A percentile compares a stretch with the other conserved stretches of the same genome.
These are phyloP conservation scores for Chrysodeixis includens DNA, from an alignment of 2,888 invertebrate genomes.

Conservation along the genomic window DNA sequence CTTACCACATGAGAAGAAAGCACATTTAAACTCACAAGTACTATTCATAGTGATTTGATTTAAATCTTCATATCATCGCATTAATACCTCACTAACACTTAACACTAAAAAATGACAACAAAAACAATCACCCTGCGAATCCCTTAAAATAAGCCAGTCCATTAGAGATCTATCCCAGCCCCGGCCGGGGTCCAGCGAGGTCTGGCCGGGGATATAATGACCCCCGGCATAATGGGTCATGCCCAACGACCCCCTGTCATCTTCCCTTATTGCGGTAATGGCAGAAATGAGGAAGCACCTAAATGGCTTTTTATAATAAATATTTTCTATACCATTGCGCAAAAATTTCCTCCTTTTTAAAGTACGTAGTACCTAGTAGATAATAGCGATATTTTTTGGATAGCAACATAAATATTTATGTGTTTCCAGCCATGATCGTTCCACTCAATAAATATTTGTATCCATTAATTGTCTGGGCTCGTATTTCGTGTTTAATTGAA, in stretches of 20 bases:
- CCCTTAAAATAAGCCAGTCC: neutral
- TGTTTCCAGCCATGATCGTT: neutral
- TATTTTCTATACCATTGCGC: neutral
- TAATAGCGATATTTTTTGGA: too few species aligned
- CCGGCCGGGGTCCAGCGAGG: neutral
- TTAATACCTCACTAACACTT: too few species aligned
- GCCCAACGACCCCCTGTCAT: neutral
- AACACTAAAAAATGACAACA: neutral
- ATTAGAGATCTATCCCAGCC: neutral
- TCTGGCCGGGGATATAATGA: slow-evolving; percentile 4
- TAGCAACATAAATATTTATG: neutral
- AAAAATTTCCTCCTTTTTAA: neutral
- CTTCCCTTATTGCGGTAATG: slow-evolving; percentile 2
- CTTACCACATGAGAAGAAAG: too few species aligned
- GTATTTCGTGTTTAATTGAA: neutral
- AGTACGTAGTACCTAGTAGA: too few species aligned
- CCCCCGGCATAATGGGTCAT: slow-evolving; percentile 1
- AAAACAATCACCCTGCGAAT: neutral
- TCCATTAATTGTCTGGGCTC: neutral
- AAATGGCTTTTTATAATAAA: neutral
- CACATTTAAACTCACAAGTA: too few species aligned
- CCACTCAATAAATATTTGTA: neutral
- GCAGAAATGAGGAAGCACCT: neutral
- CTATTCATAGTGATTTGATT: too few species aligned
- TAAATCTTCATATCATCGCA: too few species aligned